Percentiles rank a stretch among this genome's conserved stretches.
Evolutionary conservation across 2,113 vertebrate species (phyloP).

Genomic region (Ariopsis seemanni): DNA sequence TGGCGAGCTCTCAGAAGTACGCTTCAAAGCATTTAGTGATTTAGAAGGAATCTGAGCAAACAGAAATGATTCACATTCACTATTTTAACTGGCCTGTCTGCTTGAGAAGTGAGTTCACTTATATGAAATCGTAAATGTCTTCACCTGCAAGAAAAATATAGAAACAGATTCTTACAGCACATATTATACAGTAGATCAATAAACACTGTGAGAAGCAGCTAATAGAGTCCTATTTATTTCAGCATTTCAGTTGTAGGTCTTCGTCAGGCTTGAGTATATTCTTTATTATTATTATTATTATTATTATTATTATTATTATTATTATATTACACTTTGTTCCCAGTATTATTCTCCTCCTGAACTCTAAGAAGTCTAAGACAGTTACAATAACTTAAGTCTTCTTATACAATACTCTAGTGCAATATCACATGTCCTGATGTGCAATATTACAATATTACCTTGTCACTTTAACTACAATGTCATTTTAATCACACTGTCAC

Average conservation of each 20-base stretch:
- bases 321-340: too few species aligned
- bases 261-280: neutral
- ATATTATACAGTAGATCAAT: neutral
- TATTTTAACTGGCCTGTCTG: conserved; percentile 57
- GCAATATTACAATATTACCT: too few species aligned
- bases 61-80: conserved; percentile 66
- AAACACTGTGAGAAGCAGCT: neutral
- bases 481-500: too few species aligned
- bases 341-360: too few species aligned
- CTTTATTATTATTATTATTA: neutral
- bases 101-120: conserved; percentile 47
- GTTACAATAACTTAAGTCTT: too few species aligned
- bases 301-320: too few species aligned
- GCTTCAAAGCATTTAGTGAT: conserved; percentile 71
- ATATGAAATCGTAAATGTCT: conserved; percentile 37
- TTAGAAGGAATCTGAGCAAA: conserved; percentile 64
- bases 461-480: too few species aligned
- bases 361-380: too few species aligned
- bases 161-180: neutral
- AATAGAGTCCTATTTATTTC: neutral
- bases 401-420: too few species aligned
- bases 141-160: neutral
- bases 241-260: neutral
- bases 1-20: conserved; percentile 65
- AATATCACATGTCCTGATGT: too few species aligned